Base-by-base conservation (phyloP, 2,113 vertebrate genomes). In the Pachypanchax playfairii region DNA sequence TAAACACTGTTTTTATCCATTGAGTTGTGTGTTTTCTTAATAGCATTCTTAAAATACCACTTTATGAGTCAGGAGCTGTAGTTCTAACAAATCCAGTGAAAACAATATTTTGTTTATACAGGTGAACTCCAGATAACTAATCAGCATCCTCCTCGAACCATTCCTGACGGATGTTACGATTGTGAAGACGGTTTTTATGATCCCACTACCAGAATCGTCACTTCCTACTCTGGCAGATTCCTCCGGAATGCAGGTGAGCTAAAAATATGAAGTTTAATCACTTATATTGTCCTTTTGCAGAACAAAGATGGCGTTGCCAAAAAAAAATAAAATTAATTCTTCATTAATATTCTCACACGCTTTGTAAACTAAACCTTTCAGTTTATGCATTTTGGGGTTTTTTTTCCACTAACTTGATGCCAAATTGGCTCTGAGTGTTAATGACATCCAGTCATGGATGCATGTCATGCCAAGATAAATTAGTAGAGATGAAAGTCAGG, bases 131-230 rank as follows among this genome's bases (percentile, higher is more conserved):
- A 95, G 59, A 71, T 96, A 36, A 95, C 93, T 65, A 90, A 97
- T 36, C 65, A 79, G 51, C 91, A 96, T 77, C 95, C 94, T 33
- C 91, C 93, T 15, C 82, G 80, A 47, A 62, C 71, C 58, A 94
- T 99, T 70, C 95, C 96, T 7, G 50, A 85, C 21, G 93, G 93
- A 22, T 94, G 87, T 70, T 98, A 98, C 0, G 96, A 99, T 62
- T 96, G 94, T 61, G 94, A 93, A 17, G 95, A 99, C 7, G 96
- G 97, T 55, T 98, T 98, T 89, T 98, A 98, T 70, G 77, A 98
- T 63, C 94, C 95, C 0, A 4, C 31, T n/a, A 93, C 90, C 9
- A 91, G 94, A 77, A 70, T 93, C 2, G 31, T 98, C 68, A 89
- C 71, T 46, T 93, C 94, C 79, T 94, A 96, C 65, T 22, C 71